These are phyloP conservation scores for Lepus townsendii DNA, from an alignment of 2,797 vertebrate genomes.

Conservation along the genomic window DNA sequence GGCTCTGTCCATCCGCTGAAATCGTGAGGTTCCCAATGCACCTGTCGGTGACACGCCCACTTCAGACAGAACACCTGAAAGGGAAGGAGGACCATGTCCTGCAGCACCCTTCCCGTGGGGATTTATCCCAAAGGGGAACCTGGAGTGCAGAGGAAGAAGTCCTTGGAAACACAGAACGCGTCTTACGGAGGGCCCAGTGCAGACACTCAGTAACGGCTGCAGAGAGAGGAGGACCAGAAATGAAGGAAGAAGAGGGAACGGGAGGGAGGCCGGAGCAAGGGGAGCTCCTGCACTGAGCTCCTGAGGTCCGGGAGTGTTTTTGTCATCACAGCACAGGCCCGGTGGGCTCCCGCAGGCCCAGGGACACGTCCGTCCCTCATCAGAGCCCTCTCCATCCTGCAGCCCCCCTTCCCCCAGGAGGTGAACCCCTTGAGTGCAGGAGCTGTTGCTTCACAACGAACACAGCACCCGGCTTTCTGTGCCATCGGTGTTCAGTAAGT, in stretches of 20 bases:
- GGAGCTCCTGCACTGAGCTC: not conserved
- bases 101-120: not conserved
- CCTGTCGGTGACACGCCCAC: not conserved
- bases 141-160: not conserved
- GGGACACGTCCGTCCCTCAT: rapidly evolving
- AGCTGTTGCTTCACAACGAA: not conserved
- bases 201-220: not conserved
- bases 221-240: rapidly evolving
- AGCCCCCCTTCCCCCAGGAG: not conserved
- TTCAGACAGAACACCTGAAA: not conserved
- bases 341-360: rapidly evolving
- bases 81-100: not conserved
- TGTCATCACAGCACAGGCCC: not conserved
- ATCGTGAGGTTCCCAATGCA: not conserved
- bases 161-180: not conserved
- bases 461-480: not conserved
- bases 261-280: rapidly evolving
- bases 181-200: not conserved
- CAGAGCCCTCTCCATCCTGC: rapidly evolving
- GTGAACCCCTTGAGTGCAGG: not conserved
- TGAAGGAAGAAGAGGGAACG: rapidly evolving
- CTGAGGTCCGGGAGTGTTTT: not conserved
- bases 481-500: not conserved
- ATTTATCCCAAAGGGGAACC: not conserved
- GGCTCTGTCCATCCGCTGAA: not conserved